Evolutionary conservation across 2,797 vertebrate genomes (phyloP).

Genomic region (Forpus xanthops): DNA sequence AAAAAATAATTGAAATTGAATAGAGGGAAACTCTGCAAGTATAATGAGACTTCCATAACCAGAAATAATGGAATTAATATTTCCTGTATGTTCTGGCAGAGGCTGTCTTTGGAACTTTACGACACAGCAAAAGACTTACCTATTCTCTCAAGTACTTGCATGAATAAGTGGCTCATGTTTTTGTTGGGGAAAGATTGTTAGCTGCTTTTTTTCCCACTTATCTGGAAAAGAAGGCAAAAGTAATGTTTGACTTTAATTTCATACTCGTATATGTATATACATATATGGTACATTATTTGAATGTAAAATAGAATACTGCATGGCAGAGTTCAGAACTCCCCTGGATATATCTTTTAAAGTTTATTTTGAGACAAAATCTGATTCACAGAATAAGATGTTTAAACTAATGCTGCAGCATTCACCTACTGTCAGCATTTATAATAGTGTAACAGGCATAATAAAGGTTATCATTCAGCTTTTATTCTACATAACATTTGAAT

Average conservation of each 20-base stretch:
- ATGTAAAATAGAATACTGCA: not conserved
- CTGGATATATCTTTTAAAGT: not conserved
- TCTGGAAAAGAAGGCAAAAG: not conserved
- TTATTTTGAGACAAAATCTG: not conserved
- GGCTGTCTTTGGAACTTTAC: not conserved
- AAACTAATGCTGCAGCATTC: not conserved
- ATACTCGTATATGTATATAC: not conserved
- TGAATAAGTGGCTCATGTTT: not conserved
- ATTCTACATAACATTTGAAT: not conserved
- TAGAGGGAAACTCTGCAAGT: not conserved
- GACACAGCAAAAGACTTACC: not conserved
- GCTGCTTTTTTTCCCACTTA: rapidly evolving
- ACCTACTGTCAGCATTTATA: not conserved
- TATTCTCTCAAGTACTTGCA: not conserved
- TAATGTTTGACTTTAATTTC: not conserved
- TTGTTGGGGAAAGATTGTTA: not conserved
- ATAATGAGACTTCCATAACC: not conserved
- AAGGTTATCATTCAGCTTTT: not conserved
- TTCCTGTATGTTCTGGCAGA: not conserved
- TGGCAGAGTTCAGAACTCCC: not conserved
- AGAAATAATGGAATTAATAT: not conserved
- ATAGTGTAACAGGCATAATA: not conserved
- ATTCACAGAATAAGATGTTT: not conserved
- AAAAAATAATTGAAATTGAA: constrained; percentile 5
- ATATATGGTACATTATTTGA: not conserved